These are phyloP conservation scores for Platysternon megacephalum DNA, from an alignment of 2,113 vertebrate species.

Conservation along the genomic window DNA sequence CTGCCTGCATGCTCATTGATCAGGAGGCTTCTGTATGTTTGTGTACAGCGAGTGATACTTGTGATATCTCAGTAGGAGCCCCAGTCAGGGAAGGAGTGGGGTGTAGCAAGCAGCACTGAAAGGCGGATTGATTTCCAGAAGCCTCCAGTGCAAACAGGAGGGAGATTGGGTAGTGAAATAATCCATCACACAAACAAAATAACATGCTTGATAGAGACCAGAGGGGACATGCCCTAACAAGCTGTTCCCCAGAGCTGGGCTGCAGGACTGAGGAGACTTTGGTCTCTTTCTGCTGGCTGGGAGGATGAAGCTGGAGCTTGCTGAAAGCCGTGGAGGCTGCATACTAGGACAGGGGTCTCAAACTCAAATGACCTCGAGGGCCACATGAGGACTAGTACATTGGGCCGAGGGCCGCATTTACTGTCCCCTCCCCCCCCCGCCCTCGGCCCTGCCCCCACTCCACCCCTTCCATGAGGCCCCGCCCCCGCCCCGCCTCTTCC, in stretches of 20 bases:
- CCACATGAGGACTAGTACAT: no score
- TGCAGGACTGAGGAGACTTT: neutral
- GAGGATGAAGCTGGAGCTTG: neutral
- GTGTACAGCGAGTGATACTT: neutral
- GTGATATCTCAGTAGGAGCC: neutral
- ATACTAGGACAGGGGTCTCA: neutral
- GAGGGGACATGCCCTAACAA: neutral
- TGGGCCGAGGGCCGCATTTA: no score
- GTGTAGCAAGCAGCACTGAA: neutral
- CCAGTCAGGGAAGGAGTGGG: neutral
- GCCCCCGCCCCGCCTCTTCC: no score
- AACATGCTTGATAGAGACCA: neutral
- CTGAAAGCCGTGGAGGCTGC: neutral
- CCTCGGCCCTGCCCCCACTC: no score
- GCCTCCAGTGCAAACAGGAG: neutral
- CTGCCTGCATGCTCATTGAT: neutral
- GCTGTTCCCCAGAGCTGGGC: neutral
- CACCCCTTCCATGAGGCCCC: no score
- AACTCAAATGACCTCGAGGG: no score
- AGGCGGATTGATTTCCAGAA: neutral
- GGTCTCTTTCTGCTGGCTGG: neutral
- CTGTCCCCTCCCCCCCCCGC: no score
- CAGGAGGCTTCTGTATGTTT: neutral
- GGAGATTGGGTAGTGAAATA: fast-evolving
- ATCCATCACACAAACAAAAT: neutral